Percentiles rank a stretch among this genome's conserved stretches.
Evolutionary conservation across 1,140 invertebrate genomes (phyloP).

Genomic region (Zaprionus kolodkinae): DNA sequence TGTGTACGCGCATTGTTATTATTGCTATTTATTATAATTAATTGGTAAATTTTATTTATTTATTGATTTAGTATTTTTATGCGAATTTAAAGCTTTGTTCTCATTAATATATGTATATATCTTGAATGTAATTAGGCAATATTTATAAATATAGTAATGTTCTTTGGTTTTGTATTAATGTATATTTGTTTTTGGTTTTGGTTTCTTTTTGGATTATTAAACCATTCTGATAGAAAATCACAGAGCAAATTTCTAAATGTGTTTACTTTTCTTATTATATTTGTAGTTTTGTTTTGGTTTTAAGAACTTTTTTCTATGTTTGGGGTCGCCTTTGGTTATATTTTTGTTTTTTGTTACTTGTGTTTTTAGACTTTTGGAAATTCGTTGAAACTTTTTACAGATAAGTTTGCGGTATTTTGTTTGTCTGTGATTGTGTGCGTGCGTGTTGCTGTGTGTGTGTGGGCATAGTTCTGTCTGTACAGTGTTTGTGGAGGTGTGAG

Average conservation of each 20-base stretch:
- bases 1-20: neutral
- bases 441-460: conserved; percentile 16
- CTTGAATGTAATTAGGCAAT: conserved; percentile 59
- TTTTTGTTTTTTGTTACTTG: conserved; percentile 9
- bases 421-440: conserved; percentile 42
- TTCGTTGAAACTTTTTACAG: conserved; percentile 73
- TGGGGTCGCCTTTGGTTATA: conserved; percentile 43
- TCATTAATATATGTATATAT: conserved; percentile 49
- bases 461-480: conserved; percentile 8
- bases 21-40: neutral
- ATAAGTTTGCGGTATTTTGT: conserved; percentile 40
- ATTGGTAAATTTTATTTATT: conserved; percentile 40
- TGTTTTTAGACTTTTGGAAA: conserved; percentile 67
- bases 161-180: conserved; percentile 20
- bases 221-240: conserved; percentile 82
- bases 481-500: conserved; percentile 16
- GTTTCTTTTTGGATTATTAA: conserved; percentile 62
- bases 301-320: conserved; percentile 42
- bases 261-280: conserved; percentile 44
- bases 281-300: conserved; percentile 34
- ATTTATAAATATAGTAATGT: conserved; percentile 66
- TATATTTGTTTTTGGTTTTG: conserved; percentile 38
- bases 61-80: conserved; percentile 46
- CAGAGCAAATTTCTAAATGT: conserved; percentile 79
- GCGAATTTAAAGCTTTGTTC: conserved; percentile 62